Evolutionary conservation across 2,888 invertebrate genomes (phyloP).

Genomic region (Caenorhabditis sp.): DNA sequence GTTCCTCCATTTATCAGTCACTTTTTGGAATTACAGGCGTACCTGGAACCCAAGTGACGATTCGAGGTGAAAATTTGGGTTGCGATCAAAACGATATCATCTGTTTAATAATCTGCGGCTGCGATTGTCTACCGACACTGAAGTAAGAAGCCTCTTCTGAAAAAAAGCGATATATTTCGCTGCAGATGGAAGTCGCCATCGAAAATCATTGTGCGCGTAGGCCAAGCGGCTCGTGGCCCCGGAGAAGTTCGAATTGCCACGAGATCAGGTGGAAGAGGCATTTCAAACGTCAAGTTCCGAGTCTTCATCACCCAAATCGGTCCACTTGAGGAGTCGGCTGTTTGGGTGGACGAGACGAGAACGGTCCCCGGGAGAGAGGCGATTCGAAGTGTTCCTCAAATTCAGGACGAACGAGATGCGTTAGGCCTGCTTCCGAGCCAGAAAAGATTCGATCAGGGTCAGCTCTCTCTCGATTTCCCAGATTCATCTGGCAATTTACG

Average conservation of each 20-base stretch:
- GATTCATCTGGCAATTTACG: slow-evolving; percentile 86
- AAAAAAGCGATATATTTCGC: not conserved
- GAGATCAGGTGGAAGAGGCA: slow-evolving; percentile 88
- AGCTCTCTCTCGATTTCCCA: slow-evolving; percentile 58
- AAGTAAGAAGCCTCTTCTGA: slow-evolving; percentile 50
- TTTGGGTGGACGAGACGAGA: slow-evolving; percentile 97
- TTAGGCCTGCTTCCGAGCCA: slow-evolving; percentile 69
- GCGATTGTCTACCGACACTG: slow-evolving; percentile 93
- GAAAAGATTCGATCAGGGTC: slow-evolving; percentile 65
- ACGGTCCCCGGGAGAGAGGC: slow-evolving; percentile 77
- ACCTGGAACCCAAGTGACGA: slow-evolving; percentile 64
- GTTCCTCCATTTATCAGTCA: not conserved
- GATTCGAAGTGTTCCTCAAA: slow-evolving; percentile 69
- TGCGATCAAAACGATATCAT: slow-evolving; percentile 87
- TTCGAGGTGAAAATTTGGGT: slow-evolving; percentile 94
- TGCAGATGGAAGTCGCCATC: slow-evolving; percentile 95
- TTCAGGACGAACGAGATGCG: slow-evolving; percentile 71
- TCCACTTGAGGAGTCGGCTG: slow-evolving; percentile 96
- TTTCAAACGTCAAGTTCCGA: slow-evolving; percentile 86
- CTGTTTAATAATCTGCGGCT: slow-evolving; percentile 90
- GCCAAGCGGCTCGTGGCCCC: slow-evolving; percentile 88
- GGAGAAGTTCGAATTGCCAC: slow-evolving; percentile 90
- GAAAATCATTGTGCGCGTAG: slow-evolving; percentile 95
- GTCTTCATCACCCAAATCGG: slow-evolving; percentile 79
- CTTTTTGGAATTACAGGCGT: slow-evolving; percentile 46